Evolutionary conservation across 2,888 invertebrate genomes (phyloP), one percentile per base, ranked within the genome.

Genomic region (Candidula unifasciata): DNA sequence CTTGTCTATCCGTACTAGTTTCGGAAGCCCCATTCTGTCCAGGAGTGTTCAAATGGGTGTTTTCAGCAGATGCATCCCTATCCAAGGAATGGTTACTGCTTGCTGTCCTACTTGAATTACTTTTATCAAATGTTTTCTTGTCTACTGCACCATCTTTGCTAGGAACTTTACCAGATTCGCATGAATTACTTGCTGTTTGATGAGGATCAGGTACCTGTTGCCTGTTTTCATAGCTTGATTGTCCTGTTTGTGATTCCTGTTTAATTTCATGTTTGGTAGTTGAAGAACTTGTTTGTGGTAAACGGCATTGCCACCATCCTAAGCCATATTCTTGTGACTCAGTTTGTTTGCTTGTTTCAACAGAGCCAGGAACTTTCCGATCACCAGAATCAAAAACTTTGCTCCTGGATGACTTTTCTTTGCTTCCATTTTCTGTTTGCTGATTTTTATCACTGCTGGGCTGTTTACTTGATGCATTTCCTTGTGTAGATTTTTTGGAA

Each of bases 261-360:
- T 33, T 3, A 37, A 5, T 21, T 6, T 21, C 18, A 27, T 35
- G 35, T 24, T 69, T 69, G 3, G 37, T 35, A 35, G 69, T 8
- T 68, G 69, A 16, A 69, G 35, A 69, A 24, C 24, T 68, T 68
- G 68, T 2, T 13, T 10, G 30, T 33, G 10, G 10, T 13, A 33
- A 68, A 69, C 21, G 35, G 3, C 33, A 6, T 37, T 69, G 69
- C 69, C 69, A 69, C 69, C 69, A 69, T 3, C 69, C 69, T 69
- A 35, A 35, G 21, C 69, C 69, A 69, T 35, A 69, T 37, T 16
- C 33, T 16, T 69, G 21, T 21, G 69, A 33, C 18, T 35, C 37
- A 18, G 37, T 21, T 24, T 18, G 33, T 33, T 37, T 35, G 35
- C 27, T 69, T 3, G 10, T 24, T 24, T 35, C 21, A 16, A 18